Conservation (phyloP, 2,113 vertebrate species). For the Carettochelys insculpta region DNA sequence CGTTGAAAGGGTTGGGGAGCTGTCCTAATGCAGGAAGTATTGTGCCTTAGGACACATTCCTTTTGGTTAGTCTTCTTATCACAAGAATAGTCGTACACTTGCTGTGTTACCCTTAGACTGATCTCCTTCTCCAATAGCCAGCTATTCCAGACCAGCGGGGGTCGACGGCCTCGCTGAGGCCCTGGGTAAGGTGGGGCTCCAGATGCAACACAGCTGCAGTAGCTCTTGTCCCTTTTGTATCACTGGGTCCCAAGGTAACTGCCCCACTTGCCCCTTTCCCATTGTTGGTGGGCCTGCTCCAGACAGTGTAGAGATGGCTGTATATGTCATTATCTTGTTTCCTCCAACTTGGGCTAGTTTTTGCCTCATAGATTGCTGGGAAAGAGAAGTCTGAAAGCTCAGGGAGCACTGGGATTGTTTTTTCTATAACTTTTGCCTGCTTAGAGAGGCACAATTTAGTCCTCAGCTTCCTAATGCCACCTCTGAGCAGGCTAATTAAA, state of each 20-base stretch:
- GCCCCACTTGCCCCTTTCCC: no score
- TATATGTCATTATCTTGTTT: background rate
- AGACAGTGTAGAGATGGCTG: fast-evolving
- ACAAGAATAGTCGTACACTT: background rate
- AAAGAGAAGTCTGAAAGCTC: background rate
- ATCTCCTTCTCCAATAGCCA: background rate
- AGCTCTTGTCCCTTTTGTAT: no score
- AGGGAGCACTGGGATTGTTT: background rate
- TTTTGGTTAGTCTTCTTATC: background rate
- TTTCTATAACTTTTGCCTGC: background rate
- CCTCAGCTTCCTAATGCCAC: background rate
- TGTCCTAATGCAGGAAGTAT: background rate
- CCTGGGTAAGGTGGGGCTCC: no score
- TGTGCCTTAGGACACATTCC: background rate
- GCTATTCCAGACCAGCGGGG: no score
- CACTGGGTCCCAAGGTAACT: no score
- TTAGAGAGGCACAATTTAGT: background rate
- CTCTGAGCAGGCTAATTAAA: background rate
- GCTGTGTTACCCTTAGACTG: background rate
- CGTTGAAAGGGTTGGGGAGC: background rate
- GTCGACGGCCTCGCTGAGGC: no score
- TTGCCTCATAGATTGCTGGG: background rate
- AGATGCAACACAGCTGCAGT: no score
- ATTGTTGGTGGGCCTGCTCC: no score
- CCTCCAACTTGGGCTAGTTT: background rate